Evolutionary conservation across 2,113 vertebrate genomes (phyloP).

Genomic region (Bos javanicus): DNA sequence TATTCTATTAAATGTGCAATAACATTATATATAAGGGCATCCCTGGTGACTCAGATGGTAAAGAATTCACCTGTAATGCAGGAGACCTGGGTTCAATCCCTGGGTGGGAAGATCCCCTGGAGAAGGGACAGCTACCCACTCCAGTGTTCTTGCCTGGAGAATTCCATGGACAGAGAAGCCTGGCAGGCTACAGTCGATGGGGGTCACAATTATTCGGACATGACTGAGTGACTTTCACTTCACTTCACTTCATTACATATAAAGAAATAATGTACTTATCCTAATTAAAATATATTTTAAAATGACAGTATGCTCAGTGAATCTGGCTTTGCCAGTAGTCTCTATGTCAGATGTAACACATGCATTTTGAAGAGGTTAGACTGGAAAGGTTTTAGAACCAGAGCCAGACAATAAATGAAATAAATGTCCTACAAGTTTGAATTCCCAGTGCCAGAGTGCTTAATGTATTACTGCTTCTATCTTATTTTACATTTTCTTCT

Average conservation of each 20-base stretch:
- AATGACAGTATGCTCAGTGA: background rate
- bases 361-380: background rate
- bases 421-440: background rate
- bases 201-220: background rate
- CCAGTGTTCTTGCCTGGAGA: background rate
- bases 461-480: background rate
- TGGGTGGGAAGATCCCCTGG: background rate
- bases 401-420: background rate
- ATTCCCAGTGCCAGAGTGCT: background rate
- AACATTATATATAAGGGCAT: background rate
- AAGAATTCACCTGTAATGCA: background rate
- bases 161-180: background rate
- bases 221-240: background rate
- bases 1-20: background rate
- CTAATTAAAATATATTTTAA: background rate
- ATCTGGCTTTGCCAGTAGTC: background rate
- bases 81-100: background rate
- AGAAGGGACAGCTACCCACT: background rate
- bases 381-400: background rate
- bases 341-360: background rate
- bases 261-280: background rate
- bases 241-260: background rate
- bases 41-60: background rate
- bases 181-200: background rate
- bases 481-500: background rate